phyloP scores from a whole-genome alignment of 2,888 invertebrate species.

The Drosophila dives region DNA sequence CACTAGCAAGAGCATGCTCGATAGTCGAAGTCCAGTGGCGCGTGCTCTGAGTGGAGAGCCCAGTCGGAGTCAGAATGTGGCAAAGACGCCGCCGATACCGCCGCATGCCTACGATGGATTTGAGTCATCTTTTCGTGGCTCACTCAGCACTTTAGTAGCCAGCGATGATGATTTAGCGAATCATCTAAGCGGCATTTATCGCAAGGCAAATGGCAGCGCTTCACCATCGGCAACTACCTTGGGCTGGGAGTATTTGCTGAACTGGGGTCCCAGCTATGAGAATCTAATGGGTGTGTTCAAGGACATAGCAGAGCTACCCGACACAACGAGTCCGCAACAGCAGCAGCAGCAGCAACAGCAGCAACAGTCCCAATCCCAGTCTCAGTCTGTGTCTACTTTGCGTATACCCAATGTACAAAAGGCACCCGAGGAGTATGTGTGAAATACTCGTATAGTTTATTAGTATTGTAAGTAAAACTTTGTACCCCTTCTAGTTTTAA shows the following conservation, averaged over 20 bases:
- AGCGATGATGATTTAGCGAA: conserved; percentile 95
- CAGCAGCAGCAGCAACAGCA: conserved; percentile 90
- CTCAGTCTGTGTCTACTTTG: conserved; percentile 85
- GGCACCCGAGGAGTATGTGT: conserved; percentile 96
- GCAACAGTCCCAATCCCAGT: conserved; percentile 77
- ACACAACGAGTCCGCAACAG: conserved; percentile 90
- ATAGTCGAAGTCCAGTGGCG: conserved; percentile 86
- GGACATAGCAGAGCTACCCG: conserved; percentile 97
- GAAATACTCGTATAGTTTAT: conserved; percentile 55
- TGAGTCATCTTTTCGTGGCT: conserved; percentile 97
- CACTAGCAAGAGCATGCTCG: conserved; percentile 86
- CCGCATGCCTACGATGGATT: conserved; percentile 95
- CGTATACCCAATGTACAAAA: conserved; percentile 93
- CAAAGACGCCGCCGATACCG: conserved; percentile 88
- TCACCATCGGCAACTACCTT: conserved; percentile 92
- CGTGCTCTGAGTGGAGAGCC: conserved; percentile 85
- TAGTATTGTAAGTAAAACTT: conserved; percentile 40
- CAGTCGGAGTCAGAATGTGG: conserved; percentile 88
- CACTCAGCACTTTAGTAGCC: conserved; percentile 96
- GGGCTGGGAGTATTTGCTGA: conserved; percentile 97
- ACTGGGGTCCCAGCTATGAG: conserved; percentile 98
- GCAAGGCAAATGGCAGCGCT: conserved; percentile 89
- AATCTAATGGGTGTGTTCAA: conserved; percentile 97
- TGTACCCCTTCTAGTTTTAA: conserved; percentile 48
- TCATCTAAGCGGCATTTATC: conserved; percentile 92